phyloP scores from a whole-genome alignment of 1,140 invertebrate species.

The Calephelis virginiensis region DNA sequence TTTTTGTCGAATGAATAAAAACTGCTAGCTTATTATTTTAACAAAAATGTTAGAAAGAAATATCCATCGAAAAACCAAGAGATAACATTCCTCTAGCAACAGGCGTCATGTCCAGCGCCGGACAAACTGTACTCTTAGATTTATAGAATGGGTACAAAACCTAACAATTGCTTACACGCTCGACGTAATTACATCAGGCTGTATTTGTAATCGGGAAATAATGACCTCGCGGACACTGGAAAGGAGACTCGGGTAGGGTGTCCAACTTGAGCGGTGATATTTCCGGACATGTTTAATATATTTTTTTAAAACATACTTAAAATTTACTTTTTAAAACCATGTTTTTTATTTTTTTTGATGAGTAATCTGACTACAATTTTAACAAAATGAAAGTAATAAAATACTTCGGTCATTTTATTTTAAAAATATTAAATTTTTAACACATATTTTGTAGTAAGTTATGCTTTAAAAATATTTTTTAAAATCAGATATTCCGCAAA shows the following conservation, averaged over 20 bases:
- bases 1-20: too few species aligned
- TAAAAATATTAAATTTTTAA: too few species aligned
- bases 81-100: slow-evolving; percentile 1
- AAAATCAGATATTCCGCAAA: background rate
- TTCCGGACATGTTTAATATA: background rate
- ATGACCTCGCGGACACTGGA: slow-evolving; percentile 7
- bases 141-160: slow-evolving; percentile 17
- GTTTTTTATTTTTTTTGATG: too few species aligned
- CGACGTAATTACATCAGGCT: slow-evolving; percentile 8
- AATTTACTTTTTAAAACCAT: too few species aligned
- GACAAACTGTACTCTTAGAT: slow-evolving; percentile 4
- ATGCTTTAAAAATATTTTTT: background rate
- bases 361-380: too few species aligned
- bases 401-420: too few species aligned
- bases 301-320: too few species aligned
- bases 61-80: background rate
- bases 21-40: too few species aligned
- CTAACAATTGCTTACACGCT: slow-evolving; percentile 18
- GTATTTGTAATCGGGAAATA: slow-evolving; percentile 17
- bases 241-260: slow-evolving; percentile 1
- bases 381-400: too few species aligned
- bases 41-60: background rate
- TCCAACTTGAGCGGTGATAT: background rate
- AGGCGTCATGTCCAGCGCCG: background rate
- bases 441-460: too few species aligned